Base-by-base conservation (phyloP, 2,888 invertebrate species). In the Drosophila birchii region DNA sequence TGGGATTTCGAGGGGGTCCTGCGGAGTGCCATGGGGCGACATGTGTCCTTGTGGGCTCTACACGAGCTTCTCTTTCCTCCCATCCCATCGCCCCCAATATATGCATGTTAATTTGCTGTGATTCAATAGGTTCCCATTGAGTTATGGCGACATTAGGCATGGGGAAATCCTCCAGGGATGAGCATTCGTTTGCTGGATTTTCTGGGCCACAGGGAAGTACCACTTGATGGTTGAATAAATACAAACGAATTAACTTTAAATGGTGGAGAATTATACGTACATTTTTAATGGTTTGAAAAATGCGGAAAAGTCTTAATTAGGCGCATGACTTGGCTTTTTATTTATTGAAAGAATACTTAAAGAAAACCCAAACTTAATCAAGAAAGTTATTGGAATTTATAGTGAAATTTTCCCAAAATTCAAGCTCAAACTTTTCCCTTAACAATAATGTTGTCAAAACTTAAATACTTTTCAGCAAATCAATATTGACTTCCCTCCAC, bases 41-140 rank as follows among this genome's bases (percentile, higher is more conserved):
- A 80, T 73, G 36, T 81, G 76, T 67, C 59, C 76, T 75, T 47
- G 26, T 38, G 78, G 74, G 71, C 55, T 55, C 69, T 16, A 39
- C 70, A 68, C 60, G 58, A 54, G 41, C 41, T 45, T 3, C 36
- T 18, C 55, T 34, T 6, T n/a, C n/a, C 18, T 41, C 57, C 34
- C 26, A 26, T n/a, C 41, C 47, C 57, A 41, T 53, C 20, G 20
- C 29, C 39, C 60, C 57, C 49, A 64, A 55, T 49, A 62, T 76
- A 78, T 83, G 83, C 83, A 87, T 86, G 86, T 87, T 87, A 86
- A 86, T 86, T 87, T 86, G 86, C 80, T 85, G 76, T 87, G 81
- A 85, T 87, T 87, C 83, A 87, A 87, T 85, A 81, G 85, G 80
- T 85, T 83, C 58, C 69, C 81, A 81, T 85, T 85, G 85, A 85